These are phyloP conservation scores for Myiothlypis coronata DNA, from an alignment of 2,797 vertebrate genomes.

Conservation along the genomic window DNA sequence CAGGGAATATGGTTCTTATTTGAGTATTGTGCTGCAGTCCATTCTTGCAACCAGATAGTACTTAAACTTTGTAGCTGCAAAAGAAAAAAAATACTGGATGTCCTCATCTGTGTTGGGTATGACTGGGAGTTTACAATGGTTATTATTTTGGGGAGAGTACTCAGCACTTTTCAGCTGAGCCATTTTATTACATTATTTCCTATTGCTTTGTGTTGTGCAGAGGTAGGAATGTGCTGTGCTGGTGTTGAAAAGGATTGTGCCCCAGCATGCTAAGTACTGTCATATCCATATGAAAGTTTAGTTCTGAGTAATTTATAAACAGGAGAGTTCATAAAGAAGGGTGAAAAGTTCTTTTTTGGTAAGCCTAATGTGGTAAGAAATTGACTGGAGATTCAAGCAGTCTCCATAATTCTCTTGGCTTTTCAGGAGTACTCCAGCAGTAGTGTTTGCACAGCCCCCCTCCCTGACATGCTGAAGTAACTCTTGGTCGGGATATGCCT, in stretches of 20 bases:
- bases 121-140: neutral
- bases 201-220: neutral
- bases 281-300: neutral
- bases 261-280: neutral
- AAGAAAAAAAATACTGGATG: neutral
- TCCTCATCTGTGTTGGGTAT: neutral
- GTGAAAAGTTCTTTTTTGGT: neutral
- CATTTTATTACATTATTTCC: neutral
- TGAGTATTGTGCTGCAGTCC: neutral
- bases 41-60: neutral
- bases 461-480: accelerated
- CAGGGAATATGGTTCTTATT: neutral
- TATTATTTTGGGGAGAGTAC: neutral
- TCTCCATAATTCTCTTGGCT: neutral
- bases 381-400: neutral
- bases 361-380: neutral
- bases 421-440: neutral
- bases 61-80: neutral
- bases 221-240: neutral
- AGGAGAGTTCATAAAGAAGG: neutral
- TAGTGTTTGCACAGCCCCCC: accelerated
- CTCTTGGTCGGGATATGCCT: neutral
- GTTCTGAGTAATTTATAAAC: neutral
- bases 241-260: neutral
- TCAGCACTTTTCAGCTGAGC: neutral